These are phyloP conservation scores for Dryococelus australis DNA, from an alignment of 2,888 invertebrate genomes.

Conservation along the genomic window DNA sequence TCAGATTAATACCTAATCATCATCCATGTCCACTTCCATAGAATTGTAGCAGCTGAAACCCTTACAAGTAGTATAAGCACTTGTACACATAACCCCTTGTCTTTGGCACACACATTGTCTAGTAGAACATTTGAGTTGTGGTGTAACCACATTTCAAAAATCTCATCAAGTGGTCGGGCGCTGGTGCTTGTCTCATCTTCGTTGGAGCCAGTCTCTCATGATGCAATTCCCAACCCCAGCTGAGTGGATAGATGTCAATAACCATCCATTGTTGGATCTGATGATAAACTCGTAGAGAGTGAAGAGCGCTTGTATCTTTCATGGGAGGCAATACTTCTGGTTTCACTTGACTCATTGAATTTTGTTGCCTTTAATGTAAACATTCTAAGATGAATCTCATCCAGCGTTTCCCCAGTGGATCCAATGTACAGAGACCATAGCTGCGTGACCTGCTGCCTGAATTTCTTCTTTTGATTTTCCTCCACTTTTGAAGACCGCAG, in stretches of 20 bases:
- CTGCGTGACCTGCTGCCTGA: too few relatives aligned
- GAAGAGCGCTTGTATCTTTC: neutral
- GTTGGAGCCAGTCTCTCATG: too few relatives aligned
- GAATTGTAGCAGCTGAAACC: too few relatives aligned
- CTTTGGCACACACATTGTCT: too few relatives aligned
- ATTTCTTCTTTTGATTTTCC: too few relatives aligned
- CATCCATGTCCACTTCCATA: too few relatives aligned
- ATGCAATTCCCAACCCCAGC: too few relatives aligned
- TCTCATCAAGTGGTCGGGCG: neutral
- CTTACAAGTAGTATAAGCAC: neutral
- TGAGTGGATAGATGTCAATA: too few relatives aligned
- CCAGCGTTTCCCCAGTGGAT: neutral
- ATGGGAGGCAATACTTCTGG: neutral
- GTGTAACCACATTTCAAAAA: neutral
- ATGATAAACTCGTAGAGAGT: too few relatives aligned
- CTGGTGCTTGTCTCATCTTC: neutral
- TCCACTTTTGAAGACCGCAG: neutral
- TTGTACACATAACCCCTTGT: neutral
- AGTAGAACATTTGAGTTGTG: neutral
- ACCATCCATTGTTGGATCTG: too few relatives aligned
- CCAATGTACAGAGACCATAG: too few relatives aligned
- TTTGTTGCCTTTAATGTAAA: neutral
- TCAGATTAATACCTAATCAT: too few relatives aligned
- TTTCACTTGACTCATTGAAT: neutral
- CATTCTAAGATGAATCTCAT: neutral